Conservation (phyloP, 1,140 invertebrate genomes). For the Drosophila grimshawi region DNA sequence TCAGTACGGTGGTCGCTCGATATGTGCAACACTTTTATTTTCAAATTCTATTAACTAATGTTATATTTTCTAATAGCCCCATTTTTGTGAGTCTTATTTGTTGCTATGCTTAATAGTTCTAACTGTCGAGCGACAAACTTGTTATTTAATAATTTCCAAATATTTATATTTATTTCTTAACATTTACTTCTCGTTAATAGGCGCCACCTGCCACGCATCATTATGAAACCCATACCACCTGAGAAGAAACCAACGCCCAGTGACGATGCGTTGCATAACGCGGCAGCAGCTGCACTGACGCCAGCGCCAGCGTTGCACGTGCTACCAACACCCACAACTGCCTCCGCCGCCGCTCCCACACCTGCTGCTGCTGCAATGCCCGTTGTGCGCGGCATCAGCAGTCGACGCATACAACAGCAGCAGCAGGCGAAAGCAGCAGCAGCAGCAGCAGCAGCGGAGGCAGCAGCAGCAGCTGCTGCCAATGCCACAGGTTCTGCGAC, state of each 20-base stretch:
- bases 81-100: too few species aligned
- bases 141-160: background rate
- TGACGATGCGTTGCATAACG: conserved; percentile 43
- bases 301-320: conserved; percentile 22
- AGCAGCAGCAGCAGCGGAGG: conserved; percentile 58
- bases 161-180: background rate
- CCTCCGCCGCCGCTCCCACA: conserved; percentile 5
- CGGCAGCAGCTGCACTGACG: conserved; percentile 12
- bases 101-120: too few species aligned
- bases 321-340: conserved; percentile 19
- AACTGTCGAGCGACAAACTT: background rate
- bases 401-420: conserved; percentile 79
- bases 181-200: conserved; percentile 23
- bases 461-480: conserved; percentile 52
- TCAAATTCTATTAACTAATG: too few species aligned
- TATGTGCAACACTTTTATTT: too few species aligned
- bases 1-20: background rate
- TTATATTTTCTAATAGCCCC: too few species aligned
- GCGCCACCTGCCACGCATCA: conserved; percentile 83
- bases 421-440: conserved; percentile 76
- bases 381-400: conserved; percentile 64
- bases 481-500: conserved; percentile 22
- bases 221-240: conserved; percentile 82
- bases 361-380: conserved; percentile 45
- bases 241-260: conserved; percentile 73